Evolutionary conservation across 2,797 vertebrate species (phyloP).

Genomic region (Thripadectes ignobilis): DNA sequence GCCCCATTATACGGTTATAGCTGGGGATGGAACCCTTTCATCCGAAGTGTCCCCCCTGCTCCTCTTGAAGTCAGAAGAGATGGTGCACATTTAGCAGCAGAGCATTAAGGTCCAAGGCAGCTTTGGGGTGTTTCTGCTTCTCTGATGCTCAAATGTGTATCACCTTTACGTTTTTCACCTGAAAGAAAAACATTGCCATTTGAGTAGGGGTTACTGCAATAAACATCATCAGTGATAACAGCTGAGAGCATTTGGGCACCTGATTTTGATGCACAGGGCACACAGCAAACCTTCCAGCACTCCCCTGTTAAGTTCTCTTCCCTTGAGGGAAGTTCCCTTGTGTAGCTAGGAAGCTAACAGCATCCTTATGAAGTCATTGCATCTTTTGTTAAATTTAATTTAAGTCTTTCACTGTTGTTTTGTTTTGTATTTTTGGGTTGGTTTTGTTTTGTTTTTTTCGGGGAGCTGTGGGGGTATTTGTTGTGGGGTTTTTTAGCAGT

Average conservation of each 20-base stretch:
- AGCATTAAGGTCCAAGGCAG: not conserved
- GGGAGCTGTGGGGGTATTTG: too few relatives aligned
- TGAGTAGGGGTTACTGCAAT: not conserved
- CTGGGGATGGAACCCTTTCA: not conserved
- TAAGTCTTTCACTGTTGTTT: not conserved
- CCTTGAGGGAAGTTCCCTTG: not conserved
- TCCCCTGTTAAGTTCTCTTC: not conserved
- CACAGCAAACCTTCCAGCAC: not conserved
- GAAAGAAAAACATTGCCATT: not conserved
- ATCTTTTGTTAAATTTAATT: not conserved
- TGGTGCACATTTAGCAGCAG: not conserved
- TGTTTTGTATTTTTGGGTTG: not conserved
- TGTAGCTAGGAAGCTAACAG: not conserved
- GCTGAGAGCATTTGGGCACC: not conserved
- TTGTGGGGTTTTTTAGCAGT: not conserved
- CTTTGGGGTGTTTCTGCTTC: not conserved
- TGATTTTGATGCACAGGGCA: not conserved
- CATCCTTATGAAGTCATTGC: not conserved
- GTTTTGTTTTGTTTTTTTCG: too few relatives aligned
- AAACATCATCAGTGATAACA: not conserved
- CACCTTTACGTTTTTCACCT: not conserved
- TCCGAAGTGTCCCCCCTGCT: not conserved
- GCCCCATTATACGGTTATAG: not conserved
- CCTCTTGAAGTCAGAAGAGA: not conserved
- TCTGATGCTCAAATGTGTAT: not conserved